Percentiles rank a stretch among this genome's conserved stretches.
These are phyloP conservation scores for Dinothrombium tinctorium DNA, from an alignment of 1,140 invertebrate species.

Conservation along the genomic window DNA sequence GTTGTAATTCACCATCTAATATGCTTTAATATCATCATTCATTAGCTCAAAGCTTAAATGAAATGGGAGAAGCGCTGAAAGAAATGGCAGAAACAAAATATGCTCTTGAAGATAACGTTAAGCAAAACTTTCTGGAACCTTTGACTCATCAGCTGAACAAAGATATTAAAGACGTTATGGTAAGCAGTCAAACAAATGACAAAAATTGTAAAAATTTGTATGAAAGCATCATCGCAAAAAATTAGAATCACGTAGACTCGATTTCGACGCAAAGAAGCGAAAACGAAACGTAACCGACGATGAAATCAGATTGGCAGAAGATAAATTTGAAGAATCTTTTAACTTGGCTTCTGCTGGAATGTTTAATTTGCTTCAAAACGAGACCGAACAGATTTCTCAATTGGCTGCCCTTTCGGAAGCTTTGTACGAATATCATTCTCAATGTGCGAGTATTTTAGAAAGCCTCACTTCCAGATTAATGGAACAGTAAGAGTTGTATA, in stretches of 20 bases:
- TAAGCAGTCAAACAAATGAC: too few relatives aligned
- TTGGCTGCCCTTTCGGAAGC: conserved; percentile 80
- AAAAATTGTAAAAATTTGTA: conserved; percentile 12
- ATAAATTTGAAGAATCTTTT: conserved; percentile 95
- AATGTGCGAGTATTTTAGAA: conserved; percentile 72
- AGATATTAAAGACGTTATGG: conserved; percentile 98
- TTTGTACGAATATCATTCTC: conserved; percentile 81
- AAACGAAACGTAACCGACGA: conserved; percentile 87
- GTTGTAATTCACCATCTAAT: conserved; percentile 3
- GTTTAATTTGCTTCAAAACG: conserved; percentile 93
- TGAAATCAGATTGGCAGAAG: conserved; percentile 84
- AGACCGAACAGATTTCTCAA: conserved; percentile 92
- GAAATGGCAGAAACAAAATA: conserved; percentile 99
- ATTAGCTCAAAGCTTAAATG: conserved; percentile 58
- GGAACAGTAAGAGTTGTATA: conserved; percentile 19
- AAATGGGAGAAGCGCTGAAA: conserved; percentile 84
- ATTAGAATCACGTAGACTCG: conserved; percentile 78
- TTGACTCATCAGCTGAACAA: conserved; percentile 88
- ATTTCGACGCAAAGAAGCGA: conserved; percentile 95
- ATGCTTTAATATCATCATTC: background rate
- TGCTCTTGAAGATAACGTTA: conserved; percentile 94
- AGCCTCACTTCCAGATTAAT: conserved; percentile 56
- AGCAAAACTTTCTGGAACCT: conserved; percentile 97
- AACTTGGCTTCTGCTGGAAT: conserved; percentile 90
- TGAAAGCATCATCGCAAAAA: conserved; percentile 91